Conservation (phyloP, 2,797 vertebrate species). For the Halcyon badia region DNA sequence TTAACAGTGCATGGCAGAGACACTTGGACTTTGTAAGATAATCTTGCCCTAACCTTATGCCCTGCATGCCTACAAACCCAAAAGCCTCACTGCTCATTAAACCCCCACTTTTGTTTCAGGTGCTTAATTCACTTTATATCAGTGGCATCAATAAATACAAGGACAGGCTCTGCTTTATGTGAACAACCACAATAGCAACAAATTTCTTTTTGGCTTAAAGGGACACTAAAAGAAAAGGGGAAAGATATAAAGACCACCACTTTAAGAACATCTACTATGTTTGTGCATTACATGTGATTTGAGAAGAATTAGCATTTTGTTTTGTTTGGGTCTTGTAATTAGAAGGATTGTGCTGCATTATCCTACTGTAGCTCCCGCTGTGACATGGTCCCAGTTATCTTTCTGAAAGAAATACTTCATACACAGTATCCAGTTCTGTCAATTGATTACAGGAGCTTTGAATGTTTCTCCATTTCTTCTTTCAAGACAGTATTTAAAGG, state of each 20-base stretch:
- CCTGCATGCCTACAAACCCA: not conserved
- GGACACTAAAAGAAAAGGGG: not conserved
- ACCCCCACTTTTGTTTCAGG: not conserved
- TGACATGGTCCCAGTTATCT: not conserved
- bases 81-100: not conserved
- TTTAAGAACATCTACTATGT: not conserved
- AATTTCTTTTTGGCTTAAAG: not conserved
- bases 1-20: not conserved
- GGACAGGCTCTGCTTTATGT: not conserved
- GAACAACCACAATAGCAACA: not conserved
- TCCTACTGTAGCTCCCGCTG: conserved; percentile 22
- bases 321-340: conserved; percentile 53
- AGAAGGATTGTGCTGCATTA: conserved; percentile 53
- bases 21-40: not conserved
- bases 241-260: not conserved
- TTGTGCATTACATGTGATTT: not conserved
- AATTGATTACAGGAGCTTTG: not conserved
- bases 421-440: not conserved
- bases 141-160: not conserved
- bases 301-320: conserved; percentile 36
- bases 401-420: not conserved
- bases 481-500: not conserved
- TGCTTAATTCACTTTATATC: not conserved
- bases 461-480: not conserved
- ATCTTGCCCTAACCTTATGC: not conserved